Evolutionary conservation across 2,797 vertebrate genomes (phyloP).

Genomic region (Chanos chanos): DNA sequence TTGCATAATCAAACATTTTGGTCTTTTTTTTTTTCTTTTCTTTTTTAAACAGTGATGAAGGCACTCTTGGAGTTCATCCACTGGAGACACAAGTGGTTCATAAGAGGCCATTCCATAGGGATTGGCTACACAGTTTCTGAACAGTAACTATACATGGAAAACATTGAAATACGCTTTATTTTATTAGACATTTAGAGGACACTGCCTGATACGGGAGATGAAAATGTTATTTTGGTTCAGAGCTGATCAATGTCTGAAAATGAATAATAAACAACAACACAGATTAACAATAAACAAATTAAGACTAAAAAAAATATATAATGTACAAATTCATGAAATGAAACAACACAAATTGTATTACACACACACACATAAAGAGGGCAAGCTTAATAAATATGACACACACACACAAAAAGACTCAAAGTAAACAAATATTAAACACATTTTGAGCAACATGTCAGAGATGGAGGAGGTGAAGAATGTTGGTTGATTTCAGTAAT

Average conservation of each 20-base stretch:
- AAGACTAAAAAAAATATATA: constrained; percentile 62
- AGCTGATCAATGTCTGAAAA: constrained; percentile 61
- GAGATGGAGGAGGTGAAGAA: constrained; percentile 33
- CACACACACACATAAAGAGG: constrained; percentile 69
- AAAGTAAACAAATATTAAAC: constrained; percentile 66
- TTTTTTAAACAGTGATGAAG: no score
- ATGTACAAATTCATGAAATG: constrained; percentile 61
- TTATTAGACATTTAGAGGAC: constrained; percentile 67
- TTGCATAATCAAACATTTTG: no score
- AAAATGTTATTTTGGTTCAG: constrained; percentile 70
- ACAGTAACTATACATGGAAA: constrained; percentile 2
- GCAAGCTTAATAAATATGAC: constrained; percentile 79
- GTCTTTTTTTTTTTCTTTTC: no score
- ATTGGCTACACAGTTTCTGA: not conserved
- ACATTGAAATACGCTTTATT: constrained; percentile 58
- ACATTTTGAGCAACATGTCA: constrained; percentile 59
- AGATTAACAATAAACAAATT: constrained; percentile 55
- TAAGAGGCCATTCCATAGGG: not conserved
- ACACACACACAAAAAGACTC: constrained; percentile 59
- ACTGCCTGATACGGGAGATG: constrained; percentile 61
- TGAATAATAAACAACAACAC: constrained; percentile 46
- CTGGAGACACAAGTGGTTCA: no score
- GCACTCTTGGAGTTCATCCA: no score
- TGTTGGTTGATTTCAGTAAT: constrained; percentile 35
- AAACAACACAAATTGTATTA: constrained; percentile 72